Base-by-base conservation (phyloP, 2,797 vertebrate species). In the Spatula versicolor region DNA sequence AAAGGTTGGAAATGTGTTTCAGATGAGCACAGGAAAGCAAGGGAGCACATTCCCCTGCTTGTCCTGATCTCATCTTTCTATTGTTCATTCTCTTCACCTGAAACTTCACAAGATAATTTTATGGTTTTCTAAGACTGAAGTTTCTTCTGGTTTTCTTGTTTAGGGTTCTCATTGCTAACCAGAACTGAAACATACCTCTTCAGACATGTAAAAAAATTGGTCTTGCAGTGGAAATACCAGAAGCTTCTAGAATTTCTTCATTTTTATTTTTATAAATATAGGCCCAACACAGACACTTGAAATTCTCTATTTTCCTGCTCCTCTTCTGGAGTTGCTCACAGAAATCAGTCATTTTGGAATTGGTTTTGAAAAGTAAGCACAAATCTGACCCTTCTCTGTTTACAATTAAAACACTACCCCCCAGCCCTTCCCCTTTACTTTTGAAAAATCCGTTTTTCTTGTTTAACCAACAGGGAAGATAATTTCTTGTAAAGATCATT, bases 111-210 rank as follows among this genome's bases (percentile, higher is more conserved):
- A 92, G 90, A 80, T 46, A 58, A 62, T 72, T 74, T 83, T 74
- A 74, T 77, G 45, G 28, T 64, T 92, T 91, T 90, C 54, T 69
- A 88, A 84, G 48, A 41, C 0, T 90, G 37, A 75, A 21, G 28
- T 87, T 83, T 73, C 75, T 92, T 90, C 48, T 95, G 9, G 25
- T 96, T 92, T 88, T 79, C 75, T 93, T 83, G 33, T 50, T 95
- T 68, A 59, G n/a, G 11, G 30, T 78, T 91, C 78, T 93, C n/a
- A 64, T 43, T 50, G 26, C 45, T 86, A 90, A 87, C 62, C 41
- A 80, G 74, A 93, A 95, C 48, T 0, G 15, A 95, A 94, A 78
- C 6, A 0, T 31, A 83, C 6, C 19, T 90, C 74, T 88, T 83
- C 33, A 50, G 71, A 37, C 58, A 90, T 78, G 90, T 68, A 96